Evolutionary conservation across 2,888 invertebrate genomes (phyloP).

Genomic region (Oscheius onirici): DNA sequence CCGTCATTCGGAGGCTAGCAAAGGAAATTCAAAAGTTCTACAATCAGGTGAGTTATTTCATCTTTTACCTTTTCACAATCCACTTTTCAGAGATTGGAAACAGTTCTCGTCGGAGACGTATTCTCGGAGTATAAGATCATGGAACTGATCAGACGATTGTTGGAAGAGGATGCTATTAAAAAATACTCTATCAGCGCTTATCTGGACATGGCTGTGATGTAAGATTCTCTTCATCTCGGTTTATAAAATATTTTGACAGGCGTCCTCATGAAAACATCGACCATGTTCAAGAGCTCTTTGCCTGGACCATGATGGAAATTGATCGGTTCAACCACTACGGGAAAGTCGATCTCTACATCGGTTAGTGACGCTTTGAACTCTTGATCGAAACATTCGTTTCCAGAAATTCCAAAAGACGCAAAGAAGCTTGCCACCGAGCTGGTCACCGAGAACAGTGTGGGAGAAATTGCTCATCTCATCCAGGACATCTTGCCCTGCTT

Average conservation of each 20-base stretch:
- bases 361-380: too few relatives aligned
- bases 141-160: neutral
- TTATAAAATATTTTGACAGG: neutral
- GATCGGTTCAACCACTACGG: neutral
- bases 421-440: neutral
- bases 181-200: neutral
- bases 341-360: neutral
- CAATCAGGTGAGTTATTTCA: neutral
- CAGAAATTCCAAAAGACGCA: neutral
- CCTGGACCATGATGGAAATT: conserved; percentile 12
- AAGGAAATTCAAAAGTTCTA: neutral
- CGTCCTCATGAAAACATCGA: conserved; percentile 7
- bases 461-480: conserved; percentile 4
- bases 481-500: conserved; percentile 4
- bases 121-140: neutral
- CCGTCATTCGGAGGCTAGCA: conserved; percentile 4
- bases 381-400: neutral
- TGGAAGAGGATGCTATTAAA: neutral
- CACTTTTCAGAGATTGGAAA: neutral
- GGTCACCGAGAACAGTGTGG: neutral
- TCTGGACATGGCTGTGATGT: neutral
- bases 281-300: neutral
- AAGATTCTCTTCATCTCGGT: neutral
- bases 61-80: neutral
- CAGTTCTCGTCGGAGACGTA: neutral